Evolutionary conservation across 2,113 vertebrate species (phyloP).

Genomic region (Pelodiscus sinensis): DNA sequence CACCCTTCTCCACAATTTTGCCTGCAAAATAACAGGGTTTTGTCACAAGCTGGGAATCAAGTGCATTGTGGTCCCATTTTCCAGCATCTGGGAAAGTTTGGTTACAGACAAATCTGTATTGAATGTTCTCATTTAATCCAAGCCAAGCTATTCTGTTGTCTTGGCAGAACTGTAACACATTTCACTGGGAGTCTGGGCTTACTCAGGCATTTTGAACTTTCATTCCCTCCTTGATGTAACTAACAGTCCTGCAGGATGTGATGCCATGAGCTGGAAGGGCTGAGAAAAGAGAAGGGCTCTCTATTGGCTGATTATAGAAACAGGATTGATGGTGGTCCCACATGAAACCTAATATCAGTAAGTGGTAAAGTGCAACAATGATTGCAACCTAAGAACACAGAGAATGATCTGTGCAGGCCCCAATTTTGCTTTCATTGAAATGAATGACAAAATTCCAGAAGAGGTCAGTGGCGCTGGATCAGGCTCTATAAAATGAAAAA

Average conservation of each 20-base stretch:
- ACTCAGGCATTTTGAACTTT: conserved; percentile 1
- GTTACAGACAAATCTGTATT: neutral
- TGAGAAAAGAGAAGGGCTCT: accelerated
- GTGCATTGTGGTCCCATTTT: neutral
- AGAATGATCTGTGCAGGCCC: neutral
- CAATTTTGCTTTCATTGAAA: neutral
- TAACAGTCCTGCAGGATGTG: neutral
- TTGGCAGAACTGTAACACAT: neutral
- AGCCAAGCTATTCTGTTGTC: neutral
- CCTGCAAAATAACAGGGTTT: neutral
- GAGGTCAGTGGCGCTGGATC: neutral
- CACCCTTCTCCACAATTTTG: neutral
- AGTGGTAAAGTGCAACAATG: neutral
- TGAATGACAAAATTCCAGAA: neutral
- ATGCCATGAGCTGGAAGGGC: neutral
- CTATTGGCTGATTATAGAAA: neutral
- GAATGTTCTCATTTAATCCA: neutral
- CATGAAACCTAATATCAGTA: neutral
- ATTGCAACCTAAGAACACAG: neutral
- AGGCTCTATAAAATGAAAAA: neutral
- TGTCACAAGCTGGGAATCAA: neutral
- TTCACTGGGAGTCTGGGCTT: neutral
- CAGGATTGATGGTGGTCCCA: neutral
- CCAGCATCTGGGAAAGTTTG: neutral
- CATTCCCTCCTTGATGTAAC: neutral